Base-by-base conservation (phyloP, 2,113 vertebrate species). In the Corythaixoides concolor region DNA sequence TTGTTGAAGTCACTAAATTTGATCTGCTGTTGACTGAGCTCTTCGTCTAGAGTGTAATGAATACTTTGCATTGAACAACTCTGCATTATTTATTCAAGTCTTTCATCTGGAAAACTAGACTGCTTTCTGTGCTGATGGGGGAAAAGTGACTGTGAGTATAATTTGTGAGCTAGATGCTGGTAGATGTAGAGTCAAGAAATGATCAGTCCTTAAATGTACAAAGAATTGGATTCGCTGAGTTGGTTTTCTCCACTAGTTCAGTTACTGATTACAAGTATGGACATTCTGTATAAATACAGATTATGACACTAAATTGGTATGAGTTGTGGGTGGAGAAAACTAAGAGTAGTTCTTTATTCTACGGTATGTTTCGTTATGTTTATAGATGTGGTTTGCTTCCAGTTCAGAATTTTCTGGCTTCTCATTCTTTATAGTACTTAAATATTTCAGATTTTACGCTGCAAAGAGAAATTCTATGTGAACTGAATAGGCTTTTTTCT, bases 1-100 rank as follows among this genome's bases (percentile, higher is more conserved):
- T 82, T 97, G 62, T 90, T 94, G 77, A 88, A 93, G 45, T 96
- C 69, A 55, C 59, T 95, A 74, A 94, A 95, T 88, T 96, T 96
- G 89, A 83, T 94, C 85, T 84, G 52, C 66, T 89, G 69, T 73
- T 90, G 91, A 85, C 94, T 93, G 85, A 94, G 87, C 82, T 94
- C 83, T 96, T 86, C 32, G 30, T 95, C 52, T 95, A 16, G 19
- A 75, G 10, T 15, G 63, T 97, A 96, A 96, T 90, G 92, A 94
- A 94, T 96, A 92, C 84, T 95, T 96, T 28, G 24, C 5, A 5
- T 90, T 86, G 85, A 94, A 88, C 76, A 92, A 47, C 62, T 92
- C 62, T 89, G 73, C 89, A 90, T 97, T 96, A 96, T 97, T 97
- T 97, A 97, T 97, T 96, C 79, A 96, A 88, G 91, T 95, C 60